Evolutionary conservation across 2,888 invertebrate species (phyloP).

Genomic region (Lysandra bellargus): DNA sequence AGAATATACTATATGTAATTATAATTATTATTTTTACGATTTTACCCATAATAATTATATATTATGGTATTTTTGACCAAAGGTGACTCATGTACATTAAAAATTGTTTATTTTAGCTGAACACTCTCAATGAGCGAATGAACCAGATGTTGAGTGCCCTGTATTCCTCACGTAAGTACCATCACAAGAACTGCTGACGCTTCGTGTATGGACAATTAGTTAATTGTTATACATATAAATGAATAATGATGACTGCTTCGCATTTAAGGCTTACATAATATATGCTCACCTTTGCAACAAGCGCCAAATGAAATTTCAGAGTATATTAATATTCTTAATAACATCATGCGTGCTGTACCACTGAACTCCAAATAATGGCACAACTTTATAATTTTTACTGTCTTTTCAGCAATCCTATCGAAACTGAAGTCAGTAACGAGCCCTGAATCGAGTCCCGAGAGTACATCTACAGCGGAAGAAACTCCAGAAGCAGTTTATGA

Average conservation of each 20-base stretch:
- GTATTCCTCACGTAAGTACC: constrained; percentile 68
- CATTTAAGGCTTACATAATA: neutral
- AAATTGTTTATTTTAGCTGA: constrained; percentile 53
- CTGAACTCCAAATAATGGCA: neutral
- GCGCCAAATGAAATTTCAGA: no score
- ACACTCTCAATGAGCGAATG: constrained; percentile 66
- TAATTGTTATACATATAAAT: constrained; percentile 18
- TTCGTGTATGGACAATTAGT: neutral
- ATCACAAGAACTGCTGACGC: neutral
- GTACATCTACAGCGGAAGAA: constrained; percentile 18
- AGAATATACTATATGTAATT: neutral
- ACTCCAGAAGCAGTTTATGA: constrained; percentile 21
- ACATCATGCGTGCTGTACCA: neutral
- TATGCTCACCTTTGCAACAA: neutral
- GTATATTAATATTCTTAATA: neutral
- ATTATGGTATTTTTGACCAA: neutral
- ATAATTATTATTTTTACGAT: neutral
- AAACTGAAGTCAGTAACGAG: constrained; percentile 32
- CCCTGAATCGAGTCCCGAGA: constrained; percentile 6
- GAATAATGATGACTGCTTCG: neutral
- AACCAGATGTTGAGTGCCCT: constrained; percentile 68
- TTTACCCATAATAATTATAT: neutral
- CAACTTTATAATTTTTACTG: constrained; percentile 28
- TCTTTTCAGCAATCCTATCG: constrained; percentile 35
- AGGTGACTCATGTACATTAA: neutral